These are phyloP conservation scores for Magallana gigas DNA, from an alignment of 1,140 invertebrate genomes.

Conservation along the genomic window DNA sequence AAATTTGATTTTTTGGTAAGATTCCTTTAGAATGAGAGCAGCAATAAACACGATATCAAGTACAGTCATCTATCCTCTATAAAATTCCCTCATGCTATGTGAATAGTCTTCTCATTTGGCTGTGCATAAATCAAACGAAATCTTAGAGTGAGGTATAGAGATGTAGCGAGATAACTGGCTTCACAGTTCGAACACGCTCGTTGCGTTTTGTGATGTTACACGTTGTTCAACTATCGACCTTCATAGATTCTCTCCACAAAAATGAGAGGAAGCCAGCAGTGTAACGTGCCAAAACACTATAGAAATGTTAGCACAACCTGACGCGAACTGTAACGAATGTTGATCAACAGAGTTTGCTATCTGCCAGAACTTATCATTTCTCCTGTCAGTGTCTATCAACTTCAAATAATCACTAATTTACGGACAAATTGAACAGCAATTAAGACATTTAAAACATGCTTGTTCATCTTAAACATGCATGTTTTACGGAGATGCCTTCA, in stretches of 20 bases:
- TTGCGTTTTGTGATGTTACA: not conserved
- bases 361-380: not conserved
- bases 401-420: not conserved
- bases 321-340: not conserved
- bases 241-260: not conserved
- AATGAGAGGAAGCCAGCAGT: not conserved
- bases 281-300: slow-evolving; percentile 8
- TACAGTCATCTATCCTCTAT: not conserved
- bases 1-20: not conserved
- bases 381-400: slow-evolving; percentile 21
- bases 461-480: not conserved
- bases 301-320: not conserved
- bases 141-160: not conserved
- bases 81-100: not conserved
- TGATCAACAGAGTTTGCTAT: not conserved
- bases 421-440: not conserved
- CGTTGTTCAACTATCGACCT: not conserved
- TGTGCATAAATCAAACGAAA: not conserved
- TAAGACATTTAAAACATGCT: not conserved
- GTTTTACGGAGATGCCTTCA: not conserved
- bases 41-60: not conserved
- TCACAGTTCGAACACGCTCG: not conserved
- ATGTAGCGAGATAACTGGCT: not conserved
- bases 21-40: not conserved
- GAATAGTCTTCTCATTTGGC: not conserved